A percentile compares a stretch with the other conserved stretches of the same genome.
These are phyloP conservation scores for Melanaphis sacchari DNA, from an alignment of 1,140 invertebrate genomes.

Conservation along the genomic window DNA sequence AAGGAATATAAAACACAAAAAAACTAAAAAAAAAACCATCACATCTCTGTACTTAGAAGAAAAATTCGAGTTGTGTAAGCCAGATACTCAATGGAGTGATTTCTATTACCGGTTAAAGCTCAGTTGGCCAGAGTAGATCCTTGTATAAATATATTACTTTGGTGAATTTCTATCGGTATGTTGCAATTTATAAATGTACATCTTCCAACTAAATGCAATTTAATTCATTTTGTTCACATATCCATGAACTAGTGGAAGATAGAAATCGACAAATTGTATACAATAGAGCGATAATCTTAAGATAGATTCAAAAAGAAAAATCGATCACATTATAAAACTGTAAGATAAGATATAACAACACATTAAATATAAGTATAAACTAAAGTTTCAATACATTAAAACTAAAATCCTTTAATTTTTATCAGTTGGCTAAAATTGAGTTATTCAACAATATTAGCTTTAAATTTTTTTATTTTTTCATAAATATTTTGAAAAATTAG, in stretches of 20 bases:
- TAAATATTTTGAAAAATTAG: not conserved
- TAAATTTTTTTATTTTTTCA: not conserved
- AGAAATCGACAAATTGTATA: not conserved
- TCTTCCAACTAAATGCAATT: not conserved
- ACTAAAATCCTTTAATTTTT: not conserved
- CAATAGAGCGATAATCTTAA: not conserved
- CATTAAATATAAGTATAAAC: not conserved
- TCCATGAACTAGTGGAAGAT: not conserved
- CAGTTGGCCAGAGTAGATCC: not conserved
- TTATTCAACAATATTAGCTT: not conserved
- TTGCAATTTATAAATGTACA: not conserved
- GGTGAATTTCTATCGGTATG: not conserved
- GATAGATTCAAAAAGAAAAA: not conserved
- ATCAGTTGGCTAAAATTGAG: not conserved
- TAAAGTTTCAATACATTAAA: not conserved
- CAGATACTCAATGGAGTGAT: not conserved
- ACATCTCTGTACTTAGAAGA: not conserved
- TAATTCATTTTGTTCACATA: not conserved
- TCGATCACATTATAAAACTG: not conserved
- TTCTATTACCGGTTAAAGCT: not conserved
- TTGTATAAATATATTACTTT: not conserved
- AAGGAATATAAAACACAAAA: slow-evolving; percentile 13
- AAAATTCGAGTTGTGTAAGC: not conserved
- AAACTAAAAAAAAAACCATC: slow-evolving; percentile 10
- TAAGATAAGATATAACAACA: not conserved